Conservation (phyloP, 2,888 invertebrate genomes). For the Tinea pellionella region DNA sequence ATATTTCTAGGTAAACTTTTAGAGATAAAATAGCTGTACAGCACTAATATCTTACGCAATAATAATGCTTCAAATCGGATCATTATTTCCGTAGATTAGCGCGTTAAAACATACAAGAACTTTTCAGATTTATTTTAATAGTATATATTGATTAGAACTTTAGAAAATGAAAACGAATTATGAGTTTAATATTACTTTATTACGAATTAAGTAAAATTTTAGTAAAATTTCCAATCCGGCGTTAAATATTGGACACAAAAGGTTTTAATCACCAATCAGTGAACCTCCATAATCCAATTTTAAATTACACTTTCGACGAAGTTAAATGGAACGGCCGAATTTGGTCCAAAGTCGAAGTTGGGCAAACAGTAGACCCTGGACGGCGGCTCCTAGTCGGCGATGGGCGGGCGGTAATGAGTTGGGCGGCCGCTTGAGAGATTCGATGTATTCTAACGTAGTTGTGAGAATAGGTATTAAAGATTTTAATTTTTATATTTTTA, state of each 20-base stretch:
- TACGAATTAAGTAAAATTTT: not conserved
- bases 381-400: constrained; percentile 52
- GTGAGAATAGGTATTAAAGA: constrained; percentile 23
- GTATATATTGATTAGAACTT: too few relatives aligned
- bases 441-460: constrained; percentile 25
- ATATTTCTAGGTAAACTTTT: too few relatives aligned
- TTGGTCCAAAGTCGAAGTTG: constrained; percentile 34
- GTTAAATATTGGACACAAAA: constrained; percentile 15
- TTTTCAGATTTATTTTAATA: too few relatives aligned
- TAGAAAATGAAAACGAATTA: too few relatives aligned
- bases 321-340: constrained; percentile 15
- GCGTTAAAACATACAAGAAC: too few relatives aligned
- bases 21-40: too few relatives aligned
- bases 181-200: too few relatives aligned
- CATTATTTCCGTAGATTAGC: too few relatives aligned
- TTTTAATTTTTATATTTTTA: not conserved
- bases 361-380: constrained; percentile 24
- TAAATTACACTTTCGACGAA: constrained; percentile 24
- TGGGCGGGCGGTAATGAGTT: constrained; percentile 48
- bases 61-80: too few relatives aligned
- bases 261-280: constrained; percentile 42
- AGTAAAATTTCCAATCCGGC: not conserved
- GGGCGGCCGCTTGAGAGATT: constrained; percentile 24
- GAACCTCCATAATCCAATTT: constrained; percentile 29
- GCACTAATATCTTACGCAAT: too few relatives aligned